phyloP scores from a whole-genome alignment of 1,140 invertebrate genomes.

The Macrosteles quadrilineatus region DNA sequence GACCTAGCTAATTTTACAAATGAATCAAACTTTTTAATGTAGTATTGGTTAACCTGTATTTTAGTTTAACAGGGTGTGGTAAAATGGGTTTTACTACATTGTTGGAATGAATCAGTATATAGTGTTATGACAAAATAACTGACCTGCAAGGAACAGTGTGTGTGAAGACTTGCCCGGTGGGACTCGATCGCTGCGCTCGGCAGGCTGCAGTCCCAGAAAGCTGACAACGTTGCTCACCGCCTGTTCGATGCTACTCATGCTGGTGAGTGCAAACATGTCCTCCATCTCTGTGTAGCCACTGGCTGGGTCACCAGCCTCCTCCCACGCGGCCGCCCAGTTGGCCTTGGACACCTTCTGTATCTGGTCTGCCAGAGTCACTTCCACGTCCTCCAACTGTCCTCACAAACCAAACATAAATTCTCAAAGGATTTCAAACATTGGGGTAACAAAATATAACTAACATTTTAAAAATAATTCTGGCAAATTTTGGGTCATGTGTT shows the following conservation, averaged over 20 bases:
- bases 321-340: conserved; percentile 77
- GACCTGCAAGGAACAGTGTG: conserved; percentile 76
- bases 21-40: not conserved
- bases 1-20: not conserved
- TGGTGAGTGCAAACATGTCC: conserved; percentile 87
- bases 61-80: not conserved
- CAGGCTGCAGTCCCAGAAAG: conserved; percentile 86
- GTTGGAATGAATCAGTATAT: too few relatives aligned
- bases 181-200: conserved; percentile 83
- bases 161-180: conserved; percentile 82
- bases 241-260: conserved; percentile 77
- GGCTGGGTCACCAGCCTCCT: conserved; percentile 54
- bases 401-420: too few relatives aligned
- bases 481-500: too few relatives aligned
- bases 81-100: not conserved
- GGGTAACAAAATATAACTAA: too few relatives aligned
- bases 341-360: conserved; percentile 81
- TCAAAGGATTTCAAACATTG: too few relatives aligned
- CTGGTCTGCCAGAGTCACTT: conserved; percentile 87
- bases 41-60: not conserved
- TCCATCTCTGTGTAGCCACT: conserved; percentile 74
- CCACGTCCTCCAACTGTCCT: conserved; percentile 85
- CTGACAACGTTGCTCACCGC: conserved; percentile 85
- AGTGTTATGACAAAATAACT: too few relatives aligned
- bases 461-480: too few relatives aligned